phyloP scores from a whole-genome alignment of 2,888 invertebrate genomes.

The Steinernema hermaphroditum region DNA sequence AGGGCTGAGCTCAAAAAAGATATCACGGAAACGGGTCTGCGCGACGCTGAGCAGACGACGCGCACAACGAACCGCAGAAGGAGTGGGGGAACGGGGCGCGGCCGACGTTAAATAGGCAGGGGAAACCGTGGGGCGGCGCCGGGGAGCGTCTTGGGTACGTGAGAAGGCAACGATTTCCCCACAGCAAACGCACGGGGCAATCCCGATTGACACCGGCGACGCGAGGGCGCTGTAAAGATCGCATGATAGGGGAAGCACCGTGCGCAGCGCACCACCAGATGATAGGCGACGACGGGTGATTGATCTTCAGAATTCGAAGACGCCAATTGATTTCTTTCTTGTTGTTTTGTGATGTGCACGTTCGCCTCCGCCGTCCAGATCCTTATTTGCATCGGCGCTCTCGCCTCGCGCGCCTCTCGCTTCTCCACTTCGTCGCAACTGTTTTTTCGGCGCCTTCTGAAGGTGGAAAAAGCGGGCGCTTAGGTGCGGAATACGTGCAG shows the following conservation, averaged over 20 bases:
- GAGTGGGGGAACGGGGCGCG: no score
- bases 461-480: background rate
- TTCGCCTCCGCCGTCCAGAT: no score
- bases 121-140: background rate
- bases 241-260: conserved; percentile 13
- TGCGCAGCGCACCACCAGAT: background rate
- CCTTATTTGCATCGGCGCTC: no score
- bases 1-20: no score
- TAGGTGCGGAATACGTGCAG: conserved; percentile 21
- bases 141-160: conserved; percentile 17
- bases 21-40: no score
- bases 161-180: conserved; percentile 17
- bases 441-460: no score
- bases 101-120: background rate
- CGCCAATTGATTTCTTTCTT: background rate
- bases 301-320: conserved; percentile 2
- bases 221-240: conserved; percentile 23
- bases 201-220: background rate
- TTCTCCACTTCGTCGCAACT: no score
- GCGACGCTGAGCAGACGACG: no score
- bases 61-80: no score
- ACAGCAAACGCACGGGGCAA: background rate
- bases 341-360: no score
- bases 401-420: no score
- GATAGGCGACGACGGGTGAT: background rate